Percentiles rank a stretch among this genome's conserved stretches.
Evolutionary conservation across 2,888 invertebrate genomes (phyloP).

Genomic region (Gibbula magus): DNA sequence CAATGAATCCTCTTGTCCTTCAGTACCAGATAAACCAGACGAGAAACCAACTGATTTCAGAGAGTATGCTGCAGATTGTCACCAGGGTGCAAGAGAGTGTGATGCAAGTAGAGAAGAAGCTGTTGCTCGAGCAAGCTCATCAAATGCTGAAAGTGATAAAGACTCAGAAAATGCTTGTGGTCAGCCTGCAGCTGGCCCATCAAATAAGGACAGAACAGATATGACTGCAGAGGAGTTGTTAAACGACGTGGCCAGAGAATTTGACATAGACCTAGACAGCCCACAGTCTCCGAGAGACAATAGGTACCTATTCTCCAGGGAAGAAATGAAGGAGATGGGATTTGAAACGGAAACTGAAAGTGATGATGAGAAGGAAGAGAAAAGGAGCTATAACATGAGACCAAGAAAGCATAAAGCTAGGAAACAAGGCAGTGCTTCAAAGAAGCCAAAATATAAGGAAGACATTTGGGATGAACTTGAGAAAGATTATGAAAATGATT

Average conservation of each 20-base stretch:
- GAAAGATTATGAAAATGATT: not conserved
- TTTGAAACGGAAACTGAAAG: not conserved
- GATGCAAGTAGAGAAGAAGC: no score
- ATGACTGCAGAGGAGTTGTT: not conserved
- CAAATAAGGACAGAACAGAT: no score
- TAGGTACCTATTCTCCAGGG: not conserved
- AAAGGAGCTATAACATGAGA: not conserved
- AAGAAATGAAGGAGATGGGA: not conserved
- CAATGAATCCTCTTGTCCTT: no score
- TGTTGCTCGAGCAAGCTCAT: no score
- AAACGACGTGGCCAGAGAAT: slow-evolving; percentile 4
- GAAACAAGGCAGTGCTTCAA: not conserved
- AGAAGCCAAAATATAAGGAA: not conserved
- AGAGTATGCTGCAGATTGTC: no score
- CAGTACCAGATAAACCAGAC: no score
- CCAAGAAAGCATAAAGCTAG: not conserved
- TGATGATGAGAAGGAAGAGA: not conserved
- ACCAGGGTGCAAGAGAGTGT: no score
- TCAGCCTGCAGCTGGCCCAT: no score
- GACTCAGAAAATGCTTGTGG: no score
- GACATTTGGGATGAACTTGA: not conserved
- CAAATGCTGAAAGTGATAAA: no score
- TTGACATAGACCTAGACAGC: not conserved
- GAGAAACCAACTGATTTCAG: no score
- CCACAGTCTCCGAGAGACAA: not conserved